phyloP scores from a whole-genome alignment of 1,140 invertebrate genomes.

The Listronotus bonariensis region DNA sequence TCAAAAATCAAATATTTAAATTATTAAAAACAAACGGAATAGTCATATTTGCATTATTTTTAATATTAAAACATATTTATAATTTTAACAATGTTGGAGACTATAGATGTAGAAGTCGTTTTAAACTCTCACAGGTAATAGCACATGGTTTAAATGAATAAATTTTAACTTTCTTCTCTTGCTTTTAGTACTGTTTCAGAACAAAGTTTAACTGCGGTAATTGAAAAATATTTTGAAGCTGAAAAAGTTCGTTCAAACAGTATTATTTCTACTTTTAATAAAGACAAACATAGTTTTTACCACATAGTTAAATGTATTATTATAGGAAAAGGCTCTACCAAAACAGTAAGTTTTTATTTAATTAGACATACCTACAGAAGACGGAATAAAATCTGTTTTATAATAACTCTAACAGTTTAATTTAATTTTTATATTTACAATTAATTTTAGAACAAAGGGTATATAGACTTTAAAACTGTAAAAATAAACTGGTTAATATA shows the following conservation, averaged over 20 bases:
- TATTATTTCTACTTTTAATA: conserved; percentile 41
- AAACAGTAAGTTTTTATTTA: conserved; percentile 7
- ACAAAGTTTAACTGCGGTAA: conserved; percentile 32
- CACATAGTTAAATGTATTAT: conserved; percentile 39
- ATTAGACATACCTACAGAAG: too few relatives aligned
- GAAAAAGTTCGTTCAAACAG: conserved; percentile 37
- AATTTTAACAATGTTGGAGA: conserved; percentile 22
- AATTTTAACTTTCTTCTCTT: conserved; percentile 9
- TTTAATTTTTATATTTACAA: conserved; percentile 9
- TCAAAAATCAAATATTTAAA: too few relatives aligned
- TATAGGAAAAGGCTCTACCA: conserved; percentile 34
- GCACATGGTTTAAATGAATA: not conserved
- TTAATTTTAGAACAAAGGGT: conserved; percentile 31
- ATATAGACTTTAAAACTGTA: conserved; percentile 35
- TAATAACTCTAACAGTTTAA: not conserved
- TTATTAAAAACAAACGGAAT: not conserved
- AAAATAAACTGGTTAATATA: conserved; percentile 61
- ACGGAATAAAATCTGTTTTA: too few relatives aligned
- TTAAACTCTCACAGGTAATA: conserved; percentile 36
- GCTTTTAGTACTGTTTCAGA: conserved; percentile 35
- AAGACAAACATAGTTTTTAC: conserved; percentile 32
- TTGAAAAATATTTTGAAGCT: conserved; percentile 39
- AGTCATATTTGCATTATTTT: not conserved
- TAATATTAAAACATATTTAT: too few relatives aligned
- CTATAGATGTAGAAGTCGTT: conserved; percentile 42